phyloP scores from a whole-genome alignment of 2,888 invertebrate genomes.

The Bugula neritina region DNA sequence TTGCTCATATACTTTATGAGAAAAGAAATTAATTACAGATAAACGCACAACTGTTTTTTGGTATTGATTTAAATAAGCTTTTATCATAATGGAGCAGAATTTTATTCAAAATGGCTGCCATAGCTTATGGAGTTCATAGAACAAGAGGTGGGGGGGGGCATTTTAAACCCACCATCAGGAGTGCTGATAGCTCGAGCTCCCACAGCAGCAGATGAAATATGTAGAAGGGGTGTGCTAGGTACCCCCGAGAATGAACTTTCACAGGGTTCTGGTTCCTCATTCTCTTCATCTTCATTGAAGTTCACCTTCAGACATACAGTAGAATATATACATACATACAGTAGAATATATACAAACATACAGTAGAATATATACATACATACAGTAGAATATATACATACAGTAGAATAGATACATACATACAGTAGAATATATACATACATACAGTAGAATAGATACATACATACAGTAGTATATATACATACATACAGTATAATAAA shows the following conservation, averaged over 20 bases:
- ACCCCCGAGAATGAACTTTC: not conserved
- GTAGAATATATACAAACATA: not conserved
- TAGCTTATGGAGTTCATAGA: no score
- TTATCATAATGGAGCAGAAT: no score
- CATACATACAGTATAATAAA: not conserved
- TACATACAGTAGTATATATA: not conserved
- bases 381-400: not conserved
- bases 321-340: not conserved
- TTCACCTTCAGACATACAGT: constrained; percentile 1
- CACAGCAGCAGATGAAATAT: not conserved
- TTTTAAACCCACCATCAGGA: constrained; percentile 37
- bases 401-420: not conserved
- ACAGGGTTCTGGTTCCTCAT: not conserved
- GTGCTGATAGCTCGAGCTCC: constrained; percentile 39
- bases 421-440: not conserved
- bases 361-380: not conserved
- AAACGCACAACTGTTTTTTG: no score
- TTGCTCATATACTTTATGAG: no score
- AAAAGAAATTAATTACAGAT: no score
- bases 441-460: not conserved
- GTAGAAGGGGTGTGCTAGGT: not conserved
- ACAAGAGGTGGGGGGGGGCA: no score
- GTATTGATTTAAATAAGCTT: no score
- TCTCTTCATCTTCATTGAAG: constrained; percentile 16
- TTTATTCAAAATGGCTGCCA: no score